Conservation (phyloP, 2,113 vertebrate species). For the Atrichornis clamosus region DNA sequence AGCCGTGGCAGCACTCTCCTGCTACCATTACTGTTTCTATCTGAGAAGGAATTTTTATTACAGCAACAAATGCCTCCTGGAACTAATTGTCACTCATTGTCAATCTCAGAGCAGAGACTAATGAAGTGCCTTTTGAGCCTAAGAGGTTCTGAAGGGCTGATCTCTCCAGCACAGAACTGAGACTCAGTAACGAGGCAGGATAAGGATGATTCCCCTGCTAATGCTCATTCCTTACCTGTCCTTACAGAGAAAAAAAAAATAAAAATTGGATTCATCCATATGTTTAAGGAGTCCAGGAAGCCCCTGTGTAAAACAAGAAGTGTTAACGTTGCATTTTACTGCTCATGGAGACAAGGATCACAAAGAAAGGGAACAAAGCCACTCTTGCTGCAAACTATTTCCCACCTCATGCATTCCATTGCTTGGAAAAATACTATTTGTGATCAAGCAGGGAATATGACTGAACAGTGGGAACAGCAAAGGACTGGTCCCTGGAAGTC, state of each 20-base stretch:
- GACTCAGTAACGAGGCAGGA: not conserved
- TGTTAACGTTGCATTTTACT: not conserved
- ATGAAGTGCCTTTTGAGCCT: slow-evolving; percentile 42
- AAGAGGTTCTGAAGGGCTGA: slow-evolving; percentile 23
- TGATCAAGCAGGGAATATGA: not conserved
- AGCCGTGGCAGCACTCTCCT: not conserved
- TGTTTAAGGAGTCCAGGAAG: not conserved
- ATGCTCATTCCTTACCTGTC: not conserved
- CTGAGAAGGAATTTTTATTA: not conserved
- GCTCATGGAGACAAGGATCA: not conserved
- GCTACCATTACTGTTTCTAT: not conserved
- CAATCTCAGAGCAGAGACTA: not conserved
- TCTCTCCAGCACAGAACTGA: not conserved
- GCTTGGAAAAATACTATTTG: not conserved
- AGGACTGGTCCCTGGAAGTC: not conserved
- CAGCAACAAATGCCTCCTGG: slow-evolving; percentile 20
- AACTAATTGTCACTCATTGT: slow-evolving; percentile 29
- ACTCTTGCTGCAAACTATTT: not conserved
- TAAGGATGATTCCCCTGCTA: not conserved
- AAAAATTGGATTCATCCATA: not conserved
- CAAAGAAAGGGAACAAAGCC: not conserved
- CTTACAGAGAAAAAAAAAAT: not conserved
- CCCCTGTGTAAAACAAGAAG: not conserved
- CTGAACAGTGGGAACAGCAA: not conserved
- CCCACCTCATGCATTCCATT: not conserved